Evolutionary conservation across 2,888 invertebrate species (phyloP), one percentile per base, ranked within the genome.

Genomic region (Apamea crenata): DNA sequence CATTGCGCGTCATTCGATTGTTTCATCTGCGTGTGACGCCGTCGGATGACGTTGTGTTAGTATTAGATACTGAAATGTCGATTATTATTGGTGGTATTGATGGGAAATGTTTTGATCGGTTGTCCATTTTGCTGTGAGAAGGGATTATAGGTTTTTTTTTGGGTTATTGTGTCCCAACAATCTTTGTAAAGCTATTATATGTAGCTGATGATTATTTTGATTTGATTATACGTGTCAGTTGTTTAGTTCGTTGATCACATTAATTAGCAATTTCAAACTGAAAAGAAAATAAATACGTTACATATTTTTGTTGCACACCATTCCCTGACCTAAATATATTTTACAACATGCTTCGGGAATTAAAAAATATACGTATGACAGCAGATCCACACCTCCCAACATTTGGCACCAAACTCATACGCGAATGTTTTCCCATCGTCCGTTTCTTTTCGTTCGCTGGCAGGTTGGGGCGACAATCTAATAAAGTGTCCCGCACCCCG

Each of bases 381-480:
- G n/a, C 50, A 74, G 50, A 70, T 77, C 65, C 74, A 73, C 87
- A 81, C 81, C 86, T 83, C 82, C 74, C 68, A 77, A 67, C 77
- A 88, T 87, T 88, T 88, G 88, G 88, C 88, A 89, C 80, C 86
- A 59, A 82, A 79, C 84, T 87, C 88, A 78, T 80, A 80, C 84
- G 77, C 79, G 80, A 73, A 75, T 80, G 79, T 83, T 89, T 88
- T 90, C 85, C 86, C 84, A 85, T 85, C 84, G 89, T 87, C 88
- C 88, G 72, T 88, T 81, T 75, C 81, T 81, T 84, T 69, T 80
- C 84, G 70, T 77, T 77, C 89, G 89, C 90, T 89, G 93, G 91
- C 95, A 95, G 95, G 96, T 96, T 95, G 95, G 96, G 96, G 96
- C 91, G 95, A 94, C 95, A 96, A 96, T 96, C 95, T 96, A 96